These are phyloP conservation scores for Ammodramus savannarum DNA, from an alignment of 2,113 vertebrate species.

Conservation along the genomic window DNA sequence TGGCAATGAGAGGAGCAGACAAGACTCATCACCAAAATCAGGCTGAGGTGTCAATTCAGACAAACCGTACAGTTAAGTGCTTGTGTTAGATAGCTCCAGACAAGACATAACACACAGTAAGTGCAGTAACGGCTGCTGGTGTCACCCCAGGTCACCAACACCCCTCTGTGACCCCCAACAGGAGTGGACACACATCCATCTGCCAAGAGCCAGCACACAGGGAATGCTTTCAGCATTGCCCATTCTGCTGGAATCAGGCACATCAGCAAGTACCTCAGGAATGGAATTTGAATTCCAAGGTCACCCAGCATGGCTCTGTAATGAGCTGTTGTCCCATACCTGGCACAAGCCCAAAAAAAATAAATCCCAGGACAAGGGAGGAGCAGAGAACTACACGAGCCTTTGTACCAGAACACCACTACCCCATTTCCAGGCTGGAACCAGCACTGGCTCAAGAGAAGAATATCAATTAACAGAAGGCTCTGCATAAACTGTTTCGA, in stretches of 20 bases:
- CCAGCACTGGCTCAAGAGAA: not conserved
- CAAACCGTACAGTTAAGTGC: not conserved
- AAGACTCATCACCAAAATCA: not conserved
- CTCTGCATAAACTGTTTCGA: not conserved
- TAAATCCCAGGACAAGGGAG: not conserved
- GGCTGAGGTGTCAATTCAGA: not conserved
- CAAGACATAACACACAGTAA: accelerated
- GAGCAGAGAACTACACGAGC: not conserved
- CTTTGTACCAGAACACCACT: not conserved
- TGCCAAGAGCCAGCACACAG: not conserved
- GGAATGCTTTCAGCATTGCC: not conserved
- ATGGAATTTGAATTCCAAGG: not conserved
- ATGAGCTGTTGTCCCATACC: not conserved
- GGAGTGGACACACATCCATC: not conserved
- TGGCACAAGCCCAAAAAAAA: not conserved
- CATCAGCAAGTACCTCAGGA: not conserved
- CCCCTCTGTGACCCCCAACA: accelerated
- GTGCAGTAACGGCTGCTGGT: accelerated
- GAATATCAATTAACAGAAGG: not conserved
- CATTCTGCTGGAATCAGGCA: not conserved
- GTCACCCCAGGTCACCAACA: not conserved
- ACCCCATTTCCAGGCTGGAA: not conserved
- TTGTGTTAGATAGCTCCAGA: not conserved
- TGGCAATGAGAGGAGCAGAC: conserved; percentile 22
- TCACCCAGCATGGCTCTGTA: not conserved